Evolutionary conservation across 2,797 vertebrate genomes (phyloP), one percentile per base, ranked within the genome.

Genomic region (Clamator glandarius): DNA sequence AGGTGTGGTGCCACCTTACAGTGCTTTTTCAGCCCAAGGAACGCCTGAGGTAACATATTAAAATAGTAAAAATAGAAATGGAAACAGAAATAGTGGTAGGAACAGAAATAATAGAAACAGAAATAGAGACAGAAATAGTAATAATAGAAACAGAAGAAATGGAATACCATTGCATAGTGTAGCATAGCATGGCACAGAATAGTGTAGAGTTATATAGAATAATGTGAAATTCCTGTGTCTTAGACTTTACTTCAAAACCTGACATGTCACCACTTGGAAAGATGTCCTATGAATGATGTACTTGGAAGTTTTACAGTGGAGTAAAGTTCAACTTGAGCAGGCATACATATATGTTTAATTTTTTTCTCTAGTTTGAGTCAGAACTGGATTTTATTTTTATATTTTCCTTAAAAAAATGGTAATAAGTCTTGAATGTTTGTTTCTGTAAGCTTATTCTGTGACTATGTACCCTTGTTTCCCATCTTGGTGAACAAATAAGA

Each of bases 1-100:
- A 31, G 93, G 98, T 84, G 97, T 99, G 41, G 98, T 99, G 5
- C 98, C 99, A 69, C 99, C 99, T 9, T 99, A 98, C 91, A 99
- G 93, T 79, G 99, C 99, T 3, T 99, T 98, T 96, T 99, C 99
- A 89, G 96, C 99, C 14, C 97, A 98, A 96, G 99, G 99, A 83
- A 95, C 96, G 55, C 98, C 98, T 2, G 98, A 99, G 98, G 99
- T 99, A 97, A 98, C 20, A 26, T 3, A n/a, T n/a, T 20, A 66
- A 42, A 67, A 59, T 17, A 62, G 28, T 80, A 55, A 39, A 46
- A 23, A 5, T 23, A 41, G 48, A 41, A 62, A 54, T 0, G 0
- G 41, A 57, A 70, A 64, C 8, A 58, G 62, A 78, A 80, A 14
- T n/a, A 61, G 24, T 36, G 70, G 7, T 41, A 50, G 54, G 15